Percentiles rank a stretch among this genome's conserved stretches.
These are phyloP conservation scores for Aspidiotus destructor DNA, from an alignment of 2,888 invertebrate species.

Conservation along the genomic window DNA sequence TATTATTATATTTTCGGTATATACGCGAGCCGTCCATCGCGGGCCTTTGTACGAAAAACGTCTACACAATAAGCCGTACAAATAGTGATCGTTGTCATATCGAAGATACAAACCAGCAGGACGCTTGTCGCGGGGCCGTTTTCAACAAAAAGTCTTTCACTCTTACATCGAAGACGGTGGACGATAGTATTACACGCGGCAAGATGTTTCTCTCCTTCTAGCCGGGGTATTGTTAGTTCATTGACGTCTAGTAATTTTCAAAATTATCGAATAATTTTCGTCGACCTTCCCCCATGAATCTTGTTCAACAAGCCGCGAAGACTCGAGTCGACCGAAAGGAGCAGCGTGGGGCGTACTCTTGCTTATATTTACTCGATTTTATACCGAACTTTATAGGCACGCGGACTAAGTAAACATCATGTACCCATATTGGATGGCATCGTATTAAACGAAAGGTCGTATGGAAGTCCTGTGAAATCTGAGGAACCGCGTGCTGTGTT, in stretches of 20 bases:
- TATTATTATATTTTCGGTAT: too few species aligned
- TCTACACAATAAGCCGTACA: conserved; percentile 12
- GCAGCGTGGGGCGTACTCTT: too few species aligned
- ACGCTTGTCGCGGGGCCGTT: conserved; percentile 20
- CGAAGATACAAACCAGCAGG: conserved; percentile 24
- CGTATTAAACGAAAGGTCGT: too few species aligned
- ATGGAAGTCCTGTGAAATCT: too few species aligned
- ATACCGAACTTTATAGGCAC: too few species aligned
- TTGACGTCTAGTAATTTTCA: conserved; percentile 22
- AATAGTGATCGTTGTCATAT: conserved; percentile 26
- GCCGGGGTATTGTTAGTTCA: conserved; percentile 5
- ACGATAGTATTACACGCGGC: conserved; percentile 16
- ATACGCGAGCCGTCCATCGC: too few species aligned
- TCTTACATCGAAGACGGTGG: too few species aligned
- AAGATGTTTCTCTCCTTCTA: conserved; percentile 23
- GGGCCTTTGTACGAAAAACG: conserved; percentile 14
- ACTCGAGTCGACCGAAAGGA: too few species aligned
- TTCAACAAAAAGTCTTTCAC: conserved; percentile 14
- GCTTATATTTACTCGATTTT: too few species aligned
- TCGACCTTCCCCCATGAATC: not conserved
- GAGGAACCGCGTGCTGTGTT: too few species aligned
- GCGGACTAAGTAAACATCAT: too few species aligned
- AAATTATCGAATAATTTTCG: conserved; percentile 9
- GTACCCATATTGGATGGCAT: too few species aligned
- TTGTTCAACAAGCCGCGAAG: not conserved